Percentiles rank a stretch among this genome's conserved stretches.
phyloP scores from a whole-genome alignment of 2,888 invertebrate species.

The Xestia ashworthii region DNA sequence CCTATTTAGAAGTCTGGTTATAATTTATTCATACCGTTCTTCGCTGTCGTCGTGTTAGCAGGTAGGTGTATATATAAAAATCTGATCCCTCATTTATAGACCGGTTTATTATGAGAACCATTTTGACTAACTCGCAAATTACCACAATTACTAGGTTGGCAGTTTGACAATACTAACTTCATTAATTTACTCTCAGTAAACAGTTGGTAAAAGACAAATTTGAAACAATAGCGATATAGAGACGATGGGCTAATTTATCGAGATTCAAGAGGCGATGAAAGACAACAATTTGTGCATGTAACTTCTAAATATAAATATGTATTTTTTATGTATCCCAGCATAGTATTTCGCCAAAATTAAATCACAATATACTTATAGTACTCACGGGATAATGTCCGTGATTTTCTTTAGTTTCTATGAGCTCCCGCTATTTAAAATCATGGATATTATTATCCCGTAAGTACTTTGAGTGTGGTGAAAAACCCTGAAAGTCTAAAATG shows the following conservation, averaged over 20 bases:
- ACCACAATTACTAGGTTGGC: background rate
- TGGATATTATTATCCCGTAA: no score
- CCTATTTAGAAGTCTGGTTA: background rate
- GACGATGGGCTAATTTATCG: background rate
- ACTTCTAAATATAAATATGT: background rate
- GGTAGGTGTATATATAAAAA: constrained; percentile 10
- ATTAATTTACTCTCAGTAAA: background rate
- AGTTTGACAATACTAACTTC: background rate
- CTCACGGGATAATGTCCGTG: no score
- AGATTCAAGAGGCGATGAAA: background rate
- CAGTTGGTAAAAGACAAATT: background rate
- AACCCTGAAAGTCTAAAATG: no score
- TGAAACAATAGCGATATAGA: no score
- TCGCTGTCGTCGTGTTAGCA: constrained; percentile 1
- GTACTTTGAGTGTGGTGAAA: no score
- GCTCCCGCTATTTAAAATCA: no score
- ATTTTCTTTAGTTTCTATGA: no score
- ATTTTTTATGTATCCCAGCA: background rate
- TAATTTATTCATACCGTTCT: constrained; percentile 13
- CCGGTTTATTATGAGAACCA: constrained; percentile 15
- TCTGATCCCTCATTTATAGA: constrained; percentile 13
- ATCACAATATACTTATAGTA: background rate
- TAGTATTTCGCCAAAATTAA: background rate
- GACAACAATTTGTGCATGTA: background rate
- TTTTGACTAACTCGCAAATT: constrained; percentile 5